Percentiles rank a stretch among this genome's conserved stretches.
These are phyloP conservation scores for Drosophila mettleri DNA, from an alignment of 2,888 invertebrate genomes.

Conservation along the genomic window DNA sequence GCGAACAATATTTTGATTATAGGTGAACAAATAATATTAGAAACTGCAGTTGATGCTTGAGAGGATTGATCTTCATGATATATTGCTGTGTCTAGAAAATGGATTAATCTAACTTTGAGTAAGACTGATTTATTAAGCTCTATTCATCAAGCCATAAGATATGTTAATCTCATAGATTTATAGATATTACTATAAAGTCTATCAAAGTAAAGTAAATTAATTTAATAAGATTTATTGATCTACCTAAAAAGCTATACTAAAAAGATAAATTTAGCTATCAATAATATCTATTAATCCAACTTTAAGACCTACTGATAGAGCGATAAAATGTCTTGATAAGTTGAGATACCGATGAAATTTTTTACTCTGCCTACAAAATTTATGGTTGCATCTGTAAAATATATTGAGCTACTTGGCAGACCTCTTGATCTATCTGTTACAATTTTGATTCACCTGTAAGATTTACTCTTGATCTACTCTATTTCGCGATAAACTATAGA, in stretches of 20 bases:
- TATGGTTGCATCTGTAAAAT: too few relatives aligned
- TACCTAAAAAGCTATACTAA: too few relatives aligned
- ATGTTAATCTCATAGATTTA: neutral
- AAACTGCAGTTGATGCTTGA: neutral
- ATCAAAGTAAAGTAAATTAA: too few relatives aligned
- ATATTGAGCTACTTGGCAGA: neutral
- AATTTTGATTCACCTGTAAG: too few relatives aligned
- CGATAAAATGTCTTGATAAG: too few relatives aligned
- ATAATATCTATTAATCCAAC: neutral
- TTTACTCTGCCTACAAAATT: too few relatives aligned
- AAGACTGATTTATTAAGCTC: neutral
- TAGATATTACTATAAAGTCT: too few relatives aligned
- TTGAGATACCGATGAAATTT: too few relatives aligned
- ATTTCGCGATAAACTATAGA: too few relatives aligned
- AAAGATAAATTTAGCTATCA: neutral
- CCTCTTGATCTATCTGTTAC: too few relatives aligned
- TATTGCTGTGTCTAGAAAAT: neutral
- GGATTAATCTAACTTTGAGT: neutral
- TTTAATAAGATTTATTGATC: neutral
- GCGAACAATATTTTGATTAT: slow-evolving; percentile 22
- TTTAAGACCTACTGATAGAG: neutral
- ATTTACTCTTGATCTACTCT: too few relatives aligned
- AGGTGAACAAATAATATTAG: neutral
- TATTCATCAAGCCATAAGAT: too few relatives aligned
- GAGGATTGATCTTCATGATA: neutral